Base-by-base conservation (phyloP, 2,113 vertebrate genomes). In the Austrofundulus limnaeus region DNA sequence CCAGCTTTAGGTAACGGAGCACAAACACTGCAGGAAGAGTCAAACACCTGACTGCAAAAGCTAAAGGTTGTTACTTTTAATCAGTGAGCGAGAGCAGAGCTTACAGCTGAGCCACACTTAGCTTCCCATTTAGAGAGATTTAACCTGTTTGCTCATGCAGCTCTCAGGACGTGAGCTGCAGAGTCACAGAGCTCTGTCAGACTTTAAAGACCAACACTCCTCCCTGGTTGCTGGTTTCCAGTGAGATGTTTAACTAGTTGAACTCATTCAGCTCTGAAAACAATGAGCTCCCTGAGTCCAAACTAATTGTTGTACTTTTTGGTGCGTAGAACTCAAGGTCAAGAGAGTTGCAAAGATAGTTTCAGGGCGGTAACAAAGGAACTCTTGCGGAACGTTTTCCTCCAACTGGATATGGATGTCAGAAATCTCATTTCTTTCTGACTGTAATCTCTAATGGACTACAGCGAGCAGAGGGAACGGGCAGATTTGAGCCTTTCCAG, bases 401-500 rank as follows among this genome's bases (percentile, higher is more conserved):
- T 72, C 72, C 21, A 73, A 72, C 54, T 4, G 2, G 0, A 61
- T 69, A 16, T 48, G 19, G 46, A 52, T 24, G 23, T 64, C 50
- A 38, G 42, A 49, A 77, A 75, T 62, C 43, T 23, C 0, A 57
- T 65, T 75, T 77, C 31, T 25, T 46, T 41, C 50, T 53, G 49
- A 71, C 51, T 75, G 77, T 69, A 71, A 77, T 78, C 24, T 41
- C n/a, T 75, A 50, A 79, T 72, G 69, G 74, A 62, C 57, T 47
- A 28, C 20, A 75, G 58, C 41, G 61, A 81, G 70, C 42, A 6
- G 6, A 46, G 58, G 59, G 72, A 77, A 34, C 2, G 25, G 48
- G 28, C 34, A 54, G 73, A 66, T 75, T 80, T 70, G 55, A 79
- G 86, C 49, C 78, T 58, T 47, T 70, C 70, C 50, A 81, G 78